Base-by-base conservation (phyloP, 2,888 invertebrate species). In the Allolobophora icterica region DNA sequence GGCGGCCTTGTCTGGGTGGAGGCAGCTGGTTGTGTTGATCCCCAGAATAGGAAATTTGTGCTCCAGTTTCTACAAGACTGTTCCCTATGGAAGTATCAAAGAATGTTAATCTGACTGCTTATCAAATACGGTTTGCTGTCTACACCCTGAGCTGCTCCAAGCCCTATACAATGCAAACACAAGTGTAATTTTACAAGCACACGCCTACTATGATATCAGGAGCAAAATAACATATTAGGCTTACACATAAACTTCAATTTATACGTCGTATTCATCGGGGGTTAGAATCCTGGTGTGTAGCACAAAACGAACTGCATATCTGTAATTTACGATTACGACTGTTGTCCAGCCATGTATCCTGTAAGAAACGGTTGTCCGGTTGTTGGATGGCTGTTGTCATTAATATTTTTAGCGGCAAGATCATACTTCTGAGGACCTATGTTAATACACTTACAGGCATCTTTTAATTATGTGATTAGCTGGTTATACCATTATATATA, bases 1-100 rank as follows among this genome's bases (percentile, higher is more conserved):
- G 45, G 1, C 13, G 45, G 45, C 19, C 45, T 45, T 45, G 45
- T 45, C 45, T 17, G n/a, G n/a, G 71, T n/a, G 30, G 71, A 13
- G 30, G 71, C 30, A 71, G 71, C 71, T 71, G 71, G 71, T 71
- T 71, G n/a, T n/a, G 30, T 71, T 71, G n/a, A 71, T 71, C n/a
- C 52, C 30, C 71, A 71, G 71, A 71, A 11, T 71, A 71, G 71
- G 71, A 71, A 71, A n/a, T 71, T 30, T 71, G n/a, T 71, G 71
- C n/a, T 13, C 71, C n/a, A 71, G 71, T 71, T 71, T 71, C 71
- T n/a, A 71, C 71, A 71, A 71, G 71, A n/a, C n/a, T 71, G 71
- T 2, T 71, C 71, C 71, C 71, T 71, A n/a, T n/a, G n/a, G 71
- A 71, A 71, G 71, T 71, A 71, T n/a, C 71, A 71, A 11, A 71